Conservation (phyloP, 2,113 vertebrate species). For the Lophius piscatorius region DNA sequence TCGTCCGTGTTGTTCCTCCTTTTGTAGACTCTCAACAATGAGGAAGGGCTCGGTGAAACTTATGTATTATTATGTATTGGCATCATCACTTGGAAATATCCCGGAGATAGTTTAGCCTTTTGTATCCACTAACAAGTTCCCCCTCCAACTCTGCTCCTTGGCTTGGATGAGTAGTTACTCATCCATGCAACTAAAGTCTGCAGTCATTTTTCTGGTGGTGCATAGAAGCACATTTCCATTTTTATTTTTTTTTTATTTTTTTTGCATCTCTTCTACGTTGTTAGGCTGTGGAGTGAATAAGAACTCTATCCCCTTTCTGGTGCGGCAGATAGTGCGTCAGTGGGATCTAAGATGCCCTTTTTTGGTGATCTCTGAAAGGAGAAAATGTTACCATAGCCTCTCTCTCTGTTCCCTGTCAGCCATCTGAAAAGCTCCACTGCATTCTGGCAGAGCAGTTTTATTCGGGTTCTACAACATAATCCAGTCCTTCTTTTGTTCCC, state of each 20-base stretch:
- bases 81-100: neutral
- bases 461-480: neutral
- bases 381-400: slow-evolving; percentile 64
- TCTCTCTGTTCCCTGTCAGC: slow-evolving; percentile 30
- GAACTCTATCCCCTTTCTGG: slow-evolving; percentile 45
- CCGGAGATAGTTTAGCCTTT: neutral
- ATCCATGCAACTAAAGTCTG: too few relatives aligned
- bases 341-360: slow-evolving; percentile 76
- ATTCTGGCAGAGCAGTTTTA: slow-evolving; percentile 14
- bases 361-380: slow-evolving; percentile 75
- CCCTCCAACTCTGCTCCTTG: neutral
- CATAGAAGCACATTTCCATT: too few relatives aligned
- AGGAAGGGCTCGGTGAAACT: slow-evolving; percentile 4
- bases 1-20: slow-evolving; percentile 7
- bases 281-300: slow-evolving; percentile 40
- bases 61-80: slow-evolving; percentile 10
- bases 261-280: slow-evolving; percentile 36
- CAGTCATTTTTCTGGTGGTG: too few relatives aligned
- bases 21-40: slow-evolving; percentile 15
- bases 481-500: neutral
- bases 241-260: too few relatives aligned
- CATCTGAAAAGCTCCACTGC: slow-evolving; percentile 22
- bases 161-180: too few relatives aligned
- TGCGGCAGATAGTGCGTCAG: slow-evolving; percentile 60
- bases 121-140: neutral